A percentile compares a stretch with the other conserved stretches of the same genome.
These are phyloP conservation scores for Rhabdophis nuchalis DNA, from an alignment of 2,797 vertebrate species.

Conservation along the genomic window DNA sequence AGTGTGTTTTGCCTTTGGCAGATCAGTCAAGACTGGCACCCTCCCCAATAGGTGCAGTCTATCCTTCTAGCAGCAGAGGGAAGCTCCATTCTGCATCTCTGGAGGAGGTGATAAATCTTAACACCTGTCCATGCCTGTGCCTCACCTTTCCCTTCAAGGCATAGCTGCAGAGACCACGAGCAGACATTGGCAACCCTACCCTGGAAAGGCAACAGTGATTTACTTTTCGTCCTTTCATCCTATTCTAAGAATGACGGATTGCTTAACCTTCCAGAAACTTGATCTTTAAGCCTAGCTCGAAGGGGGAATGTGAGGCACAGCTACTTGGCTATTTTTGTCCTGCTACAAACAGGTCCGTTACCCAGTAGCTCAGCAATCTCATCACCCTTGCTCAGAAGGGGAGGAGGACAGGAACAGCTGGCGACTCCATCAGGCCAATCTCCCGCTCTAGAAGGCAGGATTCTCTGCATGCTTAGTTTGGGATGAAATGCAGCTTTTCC, in stretches of 20 bases:
- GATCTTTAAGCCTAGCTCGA: conserved; percentile 18
- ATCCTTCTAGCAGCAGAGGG: background rate
- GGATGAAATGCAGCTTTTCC: background rate
- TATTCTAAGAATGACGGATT: background rate
- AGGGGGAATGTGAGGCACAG: conserved; percentile 7
- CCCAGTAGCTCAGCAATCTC: background rate
- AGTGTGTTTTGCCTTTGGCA: background rate
- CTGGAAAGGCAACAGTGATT: background rate
- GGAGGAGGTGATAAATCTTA: background rate
- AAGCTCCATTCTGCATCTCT: background rate
- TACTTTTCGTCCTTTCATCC: background rate
- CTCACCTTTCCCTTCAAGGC: background rate
- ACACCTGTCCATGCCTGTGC: background rate
- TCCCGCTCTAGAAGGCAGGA: background rate
- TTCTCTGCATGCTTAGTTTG: background rate
- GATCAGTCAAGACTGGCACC: background rate
- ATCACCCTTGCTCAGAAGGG: background rate
- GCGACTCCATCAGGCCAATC: no score
- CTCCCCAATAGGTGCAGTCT: background rate
- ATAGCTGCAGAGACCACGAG: background rate
- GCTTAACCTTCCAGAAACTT: conserved; percentile 41
- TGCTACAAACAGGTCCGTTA: conserved; percentile 10
- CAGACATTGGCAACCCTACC: background rate
- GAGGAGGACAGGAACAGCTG: conserved; percentile 3
- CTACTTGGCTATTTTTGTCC: conserved; percentile 40